These are phyloP conservation scores for Hyles vespertilio DNA, from an alignment of 1,140 invertebrate genomes.

Conservation along the genomic window DNA sequence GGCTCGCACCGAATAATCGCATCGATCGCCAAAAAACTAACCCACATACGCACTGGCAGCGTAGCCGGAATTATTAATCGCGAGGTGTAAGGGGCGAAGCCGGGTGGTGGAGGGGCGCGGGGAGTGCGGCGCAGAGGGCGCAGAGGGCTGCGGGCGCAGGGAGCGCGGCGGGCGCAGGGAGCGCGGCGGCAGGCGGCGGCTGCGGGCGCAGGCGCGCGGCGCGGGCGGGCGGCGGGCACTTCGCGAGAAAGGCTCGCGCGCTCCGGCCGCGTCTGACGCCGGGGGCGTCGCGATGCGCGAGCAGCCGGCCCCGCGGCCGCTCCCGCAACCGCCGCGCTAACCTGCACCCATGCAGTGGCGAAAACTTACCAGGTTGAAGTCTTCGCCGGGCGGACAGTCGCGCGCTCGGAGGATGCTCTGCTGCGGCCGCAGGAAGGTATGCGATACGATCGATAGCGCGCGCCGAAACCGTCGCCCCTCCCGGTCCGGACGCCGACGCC, in stretches of 20 bases:
- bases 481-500: slow-evolving; percentile 63
- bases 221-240: slow-evolving; percentile 52
- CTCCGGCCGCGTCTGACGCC: slow-evolving; percentile 54
- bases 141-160: background rate
- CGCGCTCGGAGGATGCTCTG: slow-evolving; percentile 89
- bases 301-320: slow-evolving; percentile 57
- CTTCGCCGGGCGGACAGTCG: slow-evolving; percentile 81
- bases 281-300: slow-evolving; percentile 61
- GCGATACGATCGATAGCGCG: slow-evolving; percentile 66
- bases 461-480: slow-evolving; percentile 68
- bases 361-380: slow-evolving; percentile 84
- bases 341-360: slow-evolving; percentile 81
- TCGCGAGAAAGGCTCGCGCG: slow-evolving; percentile 63
- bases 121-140: slow-evolving; percentile 12
- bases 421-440: slow-evolving; percentile 90
- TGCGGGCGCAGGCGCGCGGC: slow-evolving; percentile 30
- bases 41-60: slow-evolving; percentile 73
- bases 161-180: slow-evolving; percentile 40
- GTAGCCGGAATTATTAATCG: slow-evolving; percentile 74
- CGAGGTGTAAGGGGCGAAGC: slow-evolving; percentile 44
- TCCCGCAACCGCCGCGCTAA: slow-evolving; percentile 57
- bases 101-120: slow-evolving; percentile 18
- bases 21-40: slow-evolving; percentile 75
- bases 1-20: slow-evolving; percentile 63
- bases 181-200: slow-evolving; percentile 15